Evolutionary conservation across 2,797 vertebrate species (phyloP).

Genomic region (Rhinella marina): DNA sequence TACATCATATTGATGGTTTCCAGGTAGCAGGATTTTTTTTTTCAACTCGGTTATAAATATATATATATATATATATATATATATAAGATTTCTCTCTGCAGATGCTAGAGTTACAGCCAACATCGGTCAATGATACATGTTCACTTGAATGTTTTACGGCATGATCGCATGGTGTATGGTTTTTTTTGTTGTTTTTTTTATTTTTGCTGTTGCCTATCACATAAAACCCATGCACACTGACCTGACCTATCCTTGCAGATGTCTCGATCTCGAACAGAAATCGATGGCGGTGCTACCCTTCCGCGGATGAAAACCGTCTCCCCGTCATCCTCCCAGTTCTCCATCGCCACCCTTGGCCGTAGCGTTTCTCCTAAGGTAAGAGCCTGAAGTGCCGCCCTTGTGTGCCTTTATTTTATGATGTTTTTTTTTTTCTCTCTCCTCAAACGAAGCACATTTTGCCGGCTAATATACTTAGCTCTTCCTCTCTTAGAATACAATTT

Average conservation of each 20-base stretch:
- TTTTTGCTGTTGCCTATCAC: background rate
- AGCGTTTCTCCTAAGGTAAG: slow-evolving; percentile 85
- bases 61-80: background rate
- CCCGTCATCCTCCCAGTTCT: slow-evolving; percentile 81
- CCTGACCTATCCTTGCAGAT: slow-evolving; percentile 74
- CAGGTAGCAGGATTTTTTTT: background rate
- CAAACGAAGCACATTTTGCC: background rate
- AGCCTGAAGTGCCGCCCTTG: background rate
- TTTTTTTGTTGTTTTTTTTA: background rate
- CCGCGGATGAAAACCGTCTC: slow-evolving; percentile 76
- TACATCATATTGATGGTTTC: background rate
- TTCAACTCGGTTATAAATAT: background rate
- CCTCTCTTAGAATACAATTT: slow-evolving; percentile 74
- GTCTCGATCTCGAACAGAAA: slow-evolving; percentile 87
- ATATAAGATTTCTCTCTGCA: background rate
- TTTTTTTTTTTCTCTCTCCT: too few relatives aligned
- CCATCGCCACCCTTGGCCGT: slow-evolving; percentile 83
- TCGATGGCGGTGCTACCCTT: slow-evolving; percentile 71
- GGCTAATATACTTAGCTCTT: background rate
- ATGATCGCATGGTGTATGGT: background rate
- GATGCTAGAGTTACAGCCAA: background rate
- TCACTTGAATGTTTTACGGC: background rate
- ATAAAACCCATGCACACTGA: background rate
- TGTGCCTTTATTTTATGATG: background rate
- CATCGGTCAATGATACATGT: background rate